A percentile compares a stretch with the other conserved stretches of the same genome.
Conservation (phyloP, 2,888 invertebrate genomes). For the Noctua janthina region DNA sequence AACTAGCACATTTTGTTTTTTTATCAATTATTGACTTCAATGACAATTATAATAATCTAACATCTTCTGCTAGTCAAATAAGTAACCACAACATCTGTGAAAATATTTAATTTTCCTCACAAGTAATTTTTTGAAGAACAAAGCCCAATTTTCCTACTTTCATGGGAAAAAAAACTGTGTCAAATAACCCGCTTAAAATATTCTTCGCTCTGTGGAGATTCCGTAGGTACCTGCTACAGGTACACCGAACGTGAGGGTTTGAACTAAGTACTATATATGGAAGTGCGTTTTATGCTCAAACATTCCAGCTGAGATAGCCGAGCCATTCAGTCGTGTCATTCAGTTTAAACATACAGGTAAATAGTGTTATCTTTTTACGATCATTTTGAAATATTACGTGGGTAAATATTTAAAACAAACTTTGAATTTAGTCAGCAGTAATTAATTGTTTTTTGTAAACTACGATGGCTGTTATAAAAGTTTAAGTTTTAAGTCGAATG, state of each 20-base stretch:
- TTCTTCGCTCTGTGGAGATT: constrained; percentile 49
- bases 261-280: constrained; percentile 59
- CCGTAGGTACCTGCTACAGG: constrained; percentile 13
- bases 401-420: neutral
- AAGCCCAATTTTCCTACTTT: neutral
- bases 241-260: constrained; percentile 10
- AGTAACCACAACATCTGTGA: neutral
- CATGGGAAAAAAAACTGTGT: constrained; percentile 5
- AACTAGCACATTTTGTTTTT: neutral
- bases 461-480: too few relatives aligned
- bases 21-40: too few relatives aligned
- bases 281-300: constrained; percentile 32
- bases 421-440: neutral
- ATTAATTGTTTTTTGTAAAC: too few relatives aligned
- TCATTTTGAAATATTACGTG: too few relatives aligned
- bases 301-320: constrained; percentile 52
- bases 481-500: too few relatives aligned
- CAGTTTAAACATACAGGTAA: constrained; percentile 48
- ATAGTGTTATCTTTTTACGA: constrained; percentile 20
- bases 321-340: constrained; percentile 41
- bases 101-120: neutral
- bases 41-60: neutral
- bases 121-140: neutral
- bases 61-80: too few relatives aligned
- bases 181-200: neutral